Conservation (phyloP, 53 echinoderm and acorn worm species). For the Luidia sarsii region DNA sequence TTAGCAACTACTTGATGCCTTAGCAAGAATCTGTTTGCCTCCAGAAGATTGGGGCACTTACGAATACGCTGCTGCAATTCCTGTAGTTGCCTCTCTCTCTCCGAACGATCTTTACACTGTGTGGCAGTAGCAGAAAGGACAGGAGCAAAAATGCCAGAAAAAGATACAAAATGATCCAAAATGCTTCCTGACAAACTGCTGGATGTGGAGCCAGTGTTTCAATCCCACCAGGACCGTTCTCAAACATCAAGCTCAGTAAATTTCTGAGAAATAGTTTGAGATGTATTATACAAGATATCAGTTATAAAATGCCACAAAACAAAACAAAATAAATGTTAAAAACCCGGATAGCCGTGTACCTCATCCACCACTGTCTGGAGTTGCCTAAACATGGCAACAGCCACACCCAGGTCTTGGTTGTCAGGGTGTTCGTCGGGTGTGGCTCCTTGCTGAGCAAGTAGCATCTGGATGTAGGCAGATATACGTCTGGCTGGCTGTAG, state of each 20-base stretch:
- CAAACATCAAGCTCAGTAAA: too few species aligned
- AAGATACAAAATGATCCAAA: not conserved
- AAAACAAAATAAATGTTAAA: too few species aligned
- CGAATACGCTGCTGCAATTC: slow-evolving; percentile 79
- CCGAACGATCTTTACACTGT: slow-evolving; percentile 77
- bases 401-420: slow-evolving; percentile 66
- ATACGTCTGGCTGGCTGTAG: slow-evolving; percentile 77
- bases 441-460: slow-evolving; percentile 72
- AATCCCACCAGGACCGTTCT: too few species aligned
- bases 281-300: too few species aligned
- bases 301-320: too few species aligned
- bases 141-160: not conserved
- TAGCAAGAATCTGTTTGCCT: slow-evolving; percentile 85
- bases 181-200: too few species aligned
- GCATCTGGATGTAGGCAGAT: slow-evolving; percentile 73
- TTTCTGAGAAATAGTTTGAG: too few species aligned
- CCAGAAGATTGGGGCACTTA: slow-evolving; percentile 86
- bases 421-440: slow-evolving; percentile 88
- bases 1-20: slow-evolving; percentile 79
- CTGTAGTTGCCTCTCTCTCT: slow-evolving; percentile 73
- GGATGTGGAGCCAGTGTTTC: too few species aligned
- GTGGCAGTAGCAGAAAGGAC: not conserved
- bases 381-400: slow-evolving; percentile 69
- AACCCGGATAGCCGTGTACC: slow-evolving; percentile 41
- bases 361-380: slow-evolving; percentile 77